Evolutionary conservation across 2,888 invertebrate species (phyloP), one percentile per base, ranked within the genome.

Genomic region (Pseudanteris insignis): DNA sequence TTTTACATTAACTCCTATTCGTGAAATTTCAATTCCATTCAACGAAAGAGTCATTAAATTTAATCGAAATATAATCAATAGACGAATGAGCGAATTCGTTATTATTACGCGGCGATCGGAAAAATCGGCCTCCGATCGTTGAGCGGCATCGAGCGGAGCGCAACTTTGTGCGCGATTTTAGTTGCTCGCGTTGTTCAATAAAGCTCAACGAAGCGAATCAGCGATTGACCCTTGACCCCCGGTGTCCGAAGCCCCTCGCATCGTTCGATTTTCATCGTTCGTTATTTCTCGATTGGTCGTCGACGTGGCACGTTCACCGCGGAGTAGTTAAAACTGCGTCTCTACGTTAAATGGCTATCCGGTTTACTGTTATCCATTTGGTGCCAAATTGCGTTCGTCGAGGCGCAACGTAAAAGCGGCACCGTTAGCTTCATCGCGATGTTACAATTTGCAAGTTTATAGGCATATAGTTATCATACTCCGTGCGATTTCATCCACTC

Each of bases 361-460:
- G 5, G 41, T 47, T 48, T 57, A 57, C 57, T 43, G 57, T 57
- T 57, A 48, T 14, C 2, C 32, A 18, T 38, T 12, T 21, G 43
- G 25, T 33, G 38, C 37, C 57, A 38, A 58, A 48, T 57, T 43
- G 32, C 41, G 29, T 32, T 34, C 32, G 6, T 9, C 10, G 7
- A 43, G 14, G 18, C 21, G n/a, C n/a, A 11, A 29, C 8, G 15
- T 47, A 38, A 47, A n/a, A 41, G 30, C 14, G 25, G 1, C 9
- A 48, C 48, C 57, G 57, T 48, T 48, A 57, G 4, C 2, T 18
- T n/a, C 8, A 9, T 13, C 1, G 43, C 26, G 28, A 57, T 37
- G 57, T 50, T 58, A 58, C 58, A 58, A 58, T 58, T 50, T 58
- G 50, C 58, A 41, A 55, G 12, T 14, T 10, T 58, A 37, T 38